Base-by-base conservation (phyloP, 2,888 invertebrate genomes). In the Steinernema carpocapsae region DNA sequence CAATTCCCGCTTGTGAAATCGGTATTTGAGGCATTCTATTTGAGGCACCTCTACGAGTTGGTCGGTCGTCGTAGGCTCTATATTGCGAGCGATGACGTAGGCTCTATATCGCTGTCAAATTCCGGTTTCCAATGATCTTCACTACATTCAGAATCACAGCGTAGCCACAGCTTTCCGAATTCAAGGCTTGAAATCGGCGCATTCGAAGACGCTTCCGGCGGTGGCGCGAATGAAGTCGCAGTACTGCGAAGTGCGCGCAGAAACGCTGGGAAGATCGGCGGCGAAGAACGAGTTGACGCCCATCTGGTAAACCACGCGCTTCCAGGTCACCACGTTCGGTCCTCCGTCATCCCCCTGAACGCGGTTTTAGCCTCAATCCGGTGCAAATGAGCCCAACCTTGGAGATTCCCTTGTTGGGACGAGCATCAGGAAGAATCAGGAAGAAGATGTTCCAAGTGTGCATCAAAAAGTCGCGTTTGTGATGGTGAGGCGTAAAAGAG, bases 381-480 rank as follows among this genome's bases (percentile, higher is more conserved):
- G 14, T 14, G 43, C 43, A 14, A 43, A 12, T 43, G 7, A 43
- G 10, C 10, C 10, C 14, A 12, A 43, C 43, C 43, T 43, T 43
- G 7, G 43, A 43, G 43, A 43, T 43, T 12, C 43, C 43, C 43
- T 43, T 43, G 43, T 14, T 14, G 14, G 43, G 43, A 14, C 43
- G 43, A 43, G 43, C n/a, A n/a, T n/a, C n/a, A n/a, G n/a, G n/a
- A n/a, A n/a, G n/a, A n/a, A n/a, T n/a, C 43, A 64, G 10, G 37
- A 64, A 64, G 64, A 64, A 64, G 64, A 64, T 37, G 64, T 37
- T 64, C 64, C 64, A 64, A 17, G 64, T 64, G 64, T 64, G 24
- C 17, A 64, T 22, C 26, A 64, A 32, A 17, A 64, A 64, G 1
- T 64, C 64, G 32, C 64, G 29, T 17, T 64, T 64, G 12, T 64